These are phyloP conservation scores for Polyommatus icarus DNA, from an alignment of 2,888 invertebrate species.

Conservation along the genomic window DNA sequence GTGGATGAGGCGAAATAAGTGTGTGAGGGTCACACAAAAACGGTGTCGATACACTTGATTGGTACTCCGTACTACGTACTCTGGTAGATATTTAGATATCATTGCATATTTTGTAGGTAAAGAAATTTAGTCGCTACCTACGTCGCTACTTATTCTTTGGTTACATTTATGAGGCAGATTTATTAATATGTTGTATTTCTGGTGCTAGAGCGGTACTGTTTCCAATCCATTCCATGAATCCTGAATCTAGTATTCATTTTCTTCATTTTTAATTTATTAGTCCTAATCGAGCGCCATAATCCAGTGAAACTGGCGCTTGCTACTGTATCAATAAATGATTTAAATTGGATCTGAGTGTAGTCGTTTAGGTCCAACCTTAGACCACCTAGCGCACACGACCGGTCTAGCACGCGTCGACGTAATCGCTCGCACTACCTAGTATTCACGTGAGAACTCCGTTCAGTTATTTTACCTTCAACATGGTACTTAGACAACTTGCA, in stretches of 20 bases:
- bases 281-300: background rate
- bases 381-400: background rate
- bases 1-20: background rate
- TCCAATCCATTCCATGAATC: too few relatives aligned
- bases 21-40: background rate
- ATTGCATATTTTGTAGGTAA: too few relatives aligned
- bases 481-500: too few relatives aligned
- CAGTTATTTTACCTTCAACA: too few relatives aligned
- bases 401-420: constrained; percentile 14
- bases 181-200: too few relatives aligned
- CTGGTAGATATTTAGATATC: too few relatives aligned
- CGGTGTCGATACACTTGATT: too few relatives aligned
- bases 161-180: too few relatives aligned
- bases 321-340: background rate
- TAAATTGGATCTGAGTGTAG: background rate
- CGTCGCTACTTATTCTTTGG: too few relatives aligned
- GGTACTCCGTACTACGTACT: too few relatives aligned
- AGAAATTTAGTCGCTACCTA: too few relatives aligned
- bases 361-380: background rate
- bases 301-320: background rate
- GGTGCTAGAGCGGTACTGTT: too few relatives aligned
- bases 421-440: background rate
- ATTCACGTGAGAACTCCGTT: background rate
- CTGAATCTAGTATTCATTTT: background rate
- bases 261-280: background rate